Conservation (phyloP, 1,140 invertebrate genomes). For the Maconellicoccus hirsutus region DNA sequence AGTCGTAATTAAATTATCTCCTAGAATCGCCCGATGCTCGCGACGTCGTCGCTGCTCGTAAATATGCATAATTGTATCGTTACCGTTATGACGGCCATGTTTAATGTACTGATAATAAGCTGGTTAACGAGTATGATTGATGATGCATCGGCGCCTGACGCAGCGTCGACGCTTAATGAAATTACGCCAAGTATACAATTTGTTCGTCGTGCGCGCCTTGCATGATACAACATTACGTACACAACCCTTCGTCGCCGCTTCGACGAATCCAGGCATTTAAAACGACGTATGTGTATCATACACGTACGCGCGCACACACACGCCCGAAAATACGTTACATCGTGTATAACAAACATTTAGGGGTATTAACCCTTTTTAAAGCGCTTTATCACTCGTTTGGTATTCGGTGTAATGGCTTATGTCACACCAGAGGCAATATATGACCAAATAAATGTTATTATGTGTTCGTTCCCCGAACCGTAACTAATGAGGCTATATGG, state of each 20-base stretch:
- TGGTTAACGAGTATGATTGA: conserved; percentile 10
- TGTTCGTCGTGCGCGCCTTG: not conserved
- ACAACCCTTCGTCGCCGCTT: too few species aligned
- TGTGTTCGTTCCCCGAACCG: conserved; percentile 11
- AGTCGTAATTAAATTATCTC: too few species aligned
- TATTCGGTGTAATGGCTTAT: conserved; percentile 16
- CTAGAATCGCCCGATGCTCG: too few species aligned
- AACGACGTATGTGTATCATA: too few species aligned
- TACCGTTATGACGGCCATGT: not conserved
- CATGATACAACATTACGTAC: too few species aligned
- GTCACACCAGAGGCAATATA: conserved; percentile 16
- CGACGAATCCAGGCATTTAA: too few species aligned
- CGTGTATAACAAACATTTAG: not conserved
- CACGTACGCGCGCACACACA: not conserved
- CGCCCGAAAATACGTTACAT: not conserved
- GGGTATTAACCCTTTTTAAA: conserved; percentile 15
- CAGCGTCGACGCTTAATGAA: not conserved
- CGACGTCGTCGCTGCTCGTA: too few species aligned
- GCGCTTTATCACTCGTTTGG: conserved; percentile 10
- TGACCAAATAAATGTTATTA: conserved; percentile 22
- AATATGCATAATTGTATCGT: conserved; percentile 5
- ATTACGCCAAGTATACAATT: not conserved
- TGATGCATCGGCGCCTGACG: not conserved
- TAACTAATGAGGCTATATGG: not conserved
- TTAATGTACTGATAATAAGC: conserved; percentile 20